Percentiles rank a stretch among this genome's conserved stretches.
Evolutionary conservation across 2,113 vertebrate genomes (phyloP).

Genomic region (Puntigrus tetrazona): DNA sequence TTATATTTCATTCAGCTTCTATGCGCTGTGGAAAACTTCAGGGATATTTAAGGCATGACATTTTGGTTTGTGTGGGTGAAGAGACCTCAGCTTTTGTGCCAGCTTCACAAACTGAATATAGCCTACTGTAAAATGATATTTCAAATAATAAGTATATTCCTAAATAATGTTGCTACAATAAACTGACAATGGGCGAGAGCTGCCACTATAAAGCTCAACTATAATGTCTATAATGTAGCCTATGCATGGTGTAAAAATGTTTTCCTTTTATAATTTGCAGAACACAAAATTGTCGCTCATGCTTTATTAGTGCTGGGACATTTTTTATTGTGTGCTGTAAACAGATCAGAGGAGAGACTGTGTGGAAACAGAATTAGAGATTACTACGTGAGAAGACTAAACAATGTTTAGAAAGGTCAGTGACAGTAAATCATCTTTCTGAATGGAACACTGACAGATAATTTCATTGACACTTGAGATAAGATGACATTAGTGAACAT

Average conservation of each 20-base stretch:
- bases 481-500: background rate
- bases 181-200: background rate
- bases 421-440: background rate
- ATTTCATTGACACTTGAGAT: background rate
- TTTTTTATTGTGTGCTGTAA: conserved; percentile 8
- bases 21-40: background rate
- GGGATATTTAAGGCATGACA: background rate
- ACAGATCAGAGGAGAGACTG: background rate
- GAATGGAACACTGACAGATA: background rate
- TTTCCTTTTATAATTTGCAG: background rate
- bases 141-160: background rate
- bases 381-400: background rate
- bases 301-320: background rate
- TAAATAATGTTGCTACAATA: background rate
- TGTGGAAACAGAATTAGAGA: background rate
- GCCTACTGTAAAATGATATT: background rate
- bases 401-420: background rate
- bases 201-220: background rate
- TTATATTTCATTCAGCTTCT: background rate
- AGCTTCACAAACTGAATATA: background rate
- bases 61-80: background rate
- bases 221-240: background rate
- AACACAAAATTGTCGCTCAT: background rate
- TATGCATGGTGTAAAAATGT: background rate
- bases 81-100: background rate